Evolutionary conservation across 2,113 vertebrate genomes (phyloP).

Genomic region (Platichthys stellatus): DNA sequence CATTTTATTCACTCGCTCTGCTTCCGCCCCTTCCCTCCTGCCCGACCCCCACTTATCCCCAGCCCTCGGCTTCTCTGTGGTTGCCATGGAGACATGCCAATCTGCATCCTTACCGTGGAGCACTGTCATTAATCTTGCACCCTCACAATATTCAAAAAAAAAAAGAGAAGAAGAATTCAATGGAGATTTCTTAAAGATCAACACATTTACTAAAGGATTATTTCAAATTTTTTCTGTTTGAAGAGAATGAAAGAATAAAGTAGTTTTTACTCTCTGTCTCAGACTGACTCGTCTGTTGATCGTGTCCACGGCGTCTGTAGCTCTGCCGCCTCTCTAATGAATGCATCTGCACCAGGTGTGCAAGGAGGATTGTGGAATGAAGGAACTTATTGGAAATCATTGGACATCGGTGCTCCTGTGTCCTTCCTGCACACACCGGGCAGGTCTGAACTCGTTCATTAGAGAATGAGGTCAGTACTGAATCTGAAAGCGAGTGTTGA

Average conservation of each 20-base stretch:
- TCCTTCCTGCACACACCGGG: conserved; percentile 10
- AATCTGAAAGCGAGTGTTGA: conserved; percentile 1
- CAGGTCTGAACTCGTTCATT: conserved; percentile 53
- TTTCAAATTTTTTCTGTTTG: conserved; percentile 80
- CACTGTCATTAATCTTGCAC: conserved; percentile 76
- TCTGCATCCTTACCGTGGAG: conserved; percentile 73
- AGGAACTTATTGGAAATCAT: conserved; percentile 59
- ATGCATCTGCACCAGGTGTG: conserved; percentile 64
- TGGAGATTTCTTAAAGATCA: conserved; percentile 77
- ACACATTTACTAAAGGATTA: conserved; percentile 78
- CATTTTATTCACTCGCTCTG: conserved; percentile 50
- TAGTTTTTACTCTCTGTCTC: conserved; percentile 80
- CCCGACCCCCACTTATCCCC: conserved; percentile 11
- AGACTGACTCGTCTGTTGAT: not conserved
- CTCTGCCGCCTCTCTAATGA: conserved; percentile 39
- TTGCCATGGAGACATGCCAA: conserved; percentile 71
- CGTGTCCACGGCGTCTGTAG: not conserved
- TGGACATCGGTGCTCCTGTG: not conserved
- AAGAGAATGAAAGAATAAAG: conserved; percentile 82
- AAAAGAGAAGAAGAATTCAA: not conserved
- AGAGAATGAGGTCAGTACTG: conserved; percentile 8
- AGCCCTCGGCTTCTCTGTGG: conserved; percentile 44
- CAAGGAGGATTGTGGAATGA: conserved; percentile 36
- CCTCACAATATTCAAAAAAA: conserved; percentile 73
- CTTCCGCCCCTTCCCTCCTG: conserved; percentile 21